These are phyloP conservation scores for Lithobates sylvaticus DNA, from an alignment of 2,797 vertebrate genomes.

Conservation along the genomic window DNA sequence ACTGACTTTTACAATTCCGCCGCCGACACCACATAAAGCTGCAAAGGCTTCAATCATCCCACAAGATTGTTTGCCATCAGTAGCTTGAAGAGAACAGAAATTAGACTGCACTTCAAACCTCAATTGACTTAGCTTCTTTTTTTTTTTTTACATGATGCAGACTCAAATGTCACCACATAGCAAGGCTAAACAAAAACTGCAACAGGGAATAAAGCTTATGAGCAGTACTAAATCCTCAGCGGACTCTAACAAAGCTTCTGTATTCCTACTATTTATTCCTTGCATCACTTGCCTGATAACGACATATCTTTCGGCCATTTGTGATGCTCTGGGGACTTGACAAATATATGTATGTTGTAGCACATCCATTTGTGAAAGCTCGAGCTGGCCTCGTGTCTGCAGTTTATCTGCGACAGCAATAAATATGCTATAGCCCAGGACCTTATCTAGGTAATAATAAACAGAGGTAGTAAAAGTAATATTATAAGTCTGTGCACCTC, in stretches of 20 bases:
- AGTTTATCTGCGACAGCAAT: constrained; percentile 41
- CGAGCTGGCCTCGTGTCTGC: constrained; percentile 26
- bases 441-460: constrained; percentile 25
- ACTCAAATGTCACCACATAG: constrained; percentile 53
- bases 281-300: constrained; percentile 55
- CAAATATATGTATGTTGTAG: constrained; percentile 42
- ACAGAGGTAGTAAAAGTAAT: neutral
- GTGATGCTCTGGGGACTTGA: constrained; percentile 34
- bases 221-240: constrained; percentile 45
- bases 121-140: constrained; percentile 32
- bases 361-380: constrained; percentile 38
- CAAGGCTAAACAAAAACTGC: constrained; percentile 46
- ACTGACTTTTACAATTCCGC: neutral
- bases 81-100: constrained; percentile 27
- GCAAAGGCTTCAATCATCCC: constrained; percentile 16
- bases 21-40: neutral
- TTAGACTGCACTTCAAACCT: constrained; percentile 40
- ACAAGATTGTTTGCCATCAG: constrained; percentile 19
- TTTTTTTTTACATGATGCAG: constrained; percentile 37
- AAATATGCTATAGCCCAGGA: constrained; percentile 28
- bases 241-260: constrained; percentile 44
- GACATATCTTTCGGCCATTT: constrained; percentile 53
- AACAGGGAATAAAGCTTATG: constrained; percentile 48
- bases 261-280: constrained; percentile 47
- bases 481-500: neutral